A percentile compares a stretch with the other conserved stretches of the same genome.
These are phyloP conservation scores for Pristiophorus japonicus DNA, from an alignment of 2,113 vertebrate genomes.

Conservation along the genomic window DNA sequence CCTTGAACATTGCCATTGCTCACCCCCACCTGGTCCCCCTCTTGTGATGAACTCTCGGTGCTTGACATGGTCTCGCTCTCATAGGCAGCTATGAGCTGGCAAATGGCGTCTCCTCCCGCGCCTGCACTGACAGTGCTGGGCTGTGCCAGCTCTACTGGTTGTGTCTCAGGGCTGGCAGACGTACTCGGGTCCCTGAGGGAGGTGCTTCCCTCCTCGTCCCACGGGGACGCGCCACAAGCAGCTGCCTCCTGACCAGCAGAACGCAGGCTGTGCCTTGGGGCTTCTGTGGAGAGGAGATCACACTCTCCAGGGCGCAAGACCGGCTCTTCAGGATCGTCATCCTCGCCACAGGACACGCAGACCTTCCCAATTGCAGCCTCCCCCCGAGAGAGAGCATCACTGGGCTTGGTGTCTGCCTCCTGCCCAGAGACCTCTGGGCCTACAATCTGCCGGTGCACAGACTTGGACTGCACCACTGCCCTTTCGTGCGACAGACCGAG, in stretches of 20 bases:
- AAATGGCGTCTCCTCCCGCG: not conserved
- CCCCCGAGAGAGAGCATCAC: not conserved
- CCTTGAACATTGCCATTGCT: not conserved
- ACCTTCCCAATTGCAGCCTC: not conserved
- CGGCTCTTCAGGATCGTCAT: not conserved
- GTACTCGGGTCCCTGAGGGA: too few relatives aligned
- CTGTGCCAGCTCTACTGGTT: not conserved
- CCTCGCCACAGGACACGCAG: not conserved
- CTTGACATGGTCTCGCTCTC: not conserved
- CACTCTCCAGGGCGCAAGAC: not conserved
- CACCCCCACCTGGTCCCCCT: too few relatives aligned
- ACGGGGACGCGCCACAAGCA: not conserved
- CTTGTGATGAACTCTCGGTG: not conserved
- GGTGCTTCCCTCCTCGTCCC: not conserved
- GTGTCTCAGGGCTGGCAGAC: not conserved
- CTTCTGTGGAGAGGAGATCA: not conserved
- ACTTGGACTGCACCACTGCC: not conserved
- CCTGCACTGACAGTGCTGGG: not conserved
- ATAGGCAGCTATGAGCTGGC: not conserved
- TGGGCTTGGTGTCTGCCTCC: not conserved
- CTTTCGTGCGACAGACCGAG: not conserved
- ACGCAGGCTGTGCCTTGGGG: not conserved
- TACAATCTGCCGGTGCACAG: slow-evolving; percentile 1
- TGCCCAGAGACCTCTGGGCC: not conserved
- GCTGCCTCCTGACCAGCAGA: not conserved